Evolutionary conservation across 1,140 invertebrate genomes (phyloP).

Genomic region (Danaus melanippus): DNA sequence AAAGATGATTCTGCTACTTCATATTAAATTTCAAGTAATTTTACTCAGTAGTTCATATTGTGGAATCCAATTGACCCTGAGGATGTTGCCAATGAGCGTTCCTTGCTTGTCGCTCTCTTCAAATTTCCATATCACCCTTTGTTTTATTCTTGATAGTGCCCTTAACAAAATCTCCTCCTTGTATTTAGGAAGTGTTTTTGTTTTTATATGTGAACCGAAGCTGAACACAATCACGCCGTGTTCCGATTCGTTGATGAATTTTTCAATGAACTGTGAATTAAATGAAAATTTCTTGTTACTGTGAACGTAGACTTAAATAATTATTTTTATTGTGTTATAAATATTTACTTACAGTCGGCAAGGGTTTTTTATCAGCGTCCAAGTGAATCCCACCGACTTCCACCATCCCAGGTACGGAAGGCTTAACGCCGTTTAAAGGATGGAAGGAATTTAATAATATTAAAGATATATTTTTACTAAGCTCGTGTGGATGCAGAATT

Average conservation of each 20-base stretch:
- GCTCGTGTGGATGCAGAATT: conserved; percentile 46
- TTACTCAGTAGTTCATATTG: conserved; percentile 75
- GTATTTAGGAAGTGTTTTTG: conserved; percentile 56
- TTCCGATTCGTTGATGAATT: conserved; percentile 76
- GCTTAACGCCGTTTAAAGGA: conserved; percentile 23
- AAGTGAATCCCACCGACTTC: conserved; percentile 73
- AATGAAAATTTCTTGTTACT: conserved; percentile 1
- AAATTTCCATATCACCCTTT: conserved; percentile 78
- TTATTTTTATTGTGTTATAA: too few relatives aligned
- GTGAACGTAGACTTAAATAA: neutral
- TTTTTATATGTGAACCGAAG: conserved; percentile 76
- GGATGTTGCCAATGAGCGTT: conserved; percentile 46
- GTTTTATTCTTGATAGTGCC: conserved; percentile 70
- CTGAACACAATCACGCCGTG: conserved; percentile 78
- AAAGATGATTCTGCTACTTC: too few relatives aligned
- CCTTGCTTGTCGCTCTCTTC: conserved; percentile 67
- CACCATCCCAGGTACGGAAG: conserved; percentile 35
- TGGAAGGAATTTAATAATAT: conserved; percentile 23
- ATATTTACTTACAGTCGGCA: conserved; percentile 56
- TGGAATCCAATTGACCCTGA: conserved; percentile 75
- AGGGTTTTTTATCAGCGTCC: conserved; percentile 61
- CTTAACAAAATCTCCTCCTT: conserved; percentile 65
- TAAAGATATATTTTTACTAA: conserved; percentile 35
- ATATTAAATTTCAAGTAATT: conserved; percentile 8
- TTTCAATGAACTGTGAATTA: conserved; percentile 74